Evolutionary conservation across 2,113 vertebrate genomes (phyloP), one percentile per base, ranked within the genome.

Genomic region (Leptocoma aspasia): DNA sequence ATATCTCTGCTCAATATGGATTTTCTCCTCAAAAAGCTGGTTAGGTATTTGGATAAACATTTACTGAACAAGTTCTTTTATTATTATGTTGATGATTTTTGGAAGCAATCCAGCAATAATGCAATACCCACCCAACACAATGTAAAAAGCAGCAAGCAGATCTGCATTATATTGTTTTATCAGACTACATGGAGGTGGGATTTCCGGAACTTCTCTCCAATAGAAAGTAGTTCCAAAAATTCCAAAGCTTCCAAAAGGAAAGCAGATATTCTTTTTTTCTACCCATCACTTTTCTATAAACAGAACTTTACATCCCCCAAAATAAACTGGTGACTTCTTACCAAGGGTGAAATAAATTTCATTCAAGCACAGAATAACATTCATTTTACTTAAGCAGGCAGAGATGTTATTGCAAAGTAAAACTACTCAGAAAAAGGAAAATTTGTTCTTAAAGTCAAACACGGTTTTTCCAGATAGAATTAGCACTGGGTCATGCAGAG

Each of bases 1-100:
- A 60, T 96, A 89, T 86, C 68, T 91, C 92, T 95, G 65, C 83
- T 96, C 60, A 88, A 18, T 86, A 92, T 90, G 80, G 86, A 97
- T 89, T 96, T 94, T 75, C 94, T 97, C 91, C 69, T 95, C 94
- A 78, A 96, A 97, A 95, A 96, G 53, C 39, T 85, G 69, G 89
- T 94, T 77, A 94, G 90, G 57, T 97, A 94, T 96, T 96, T 97
- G 94, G 90, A 96, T 96, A 97, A 97, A 95, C 73, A 94, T 89
- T 90, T 95, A 95, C 64, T 86, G 93, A 97, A 94, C 71, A 95
- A 95, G 83, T 96, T 86, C 14, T 92, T 95, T 90, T 92, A 82
- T 97, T 95, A 95, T 65, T 14, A 65, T 83, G 3, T 65, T 93
- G 28, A 65, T 72, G 60, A 90, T 92, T 97, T 95, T 97, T 96